These are phyloP conservation scores for Hydrochoerus hydrochaeris DNA, from an alignment of 2,113 vertebrate genomes.

Conservation along the genomic window DNA sequence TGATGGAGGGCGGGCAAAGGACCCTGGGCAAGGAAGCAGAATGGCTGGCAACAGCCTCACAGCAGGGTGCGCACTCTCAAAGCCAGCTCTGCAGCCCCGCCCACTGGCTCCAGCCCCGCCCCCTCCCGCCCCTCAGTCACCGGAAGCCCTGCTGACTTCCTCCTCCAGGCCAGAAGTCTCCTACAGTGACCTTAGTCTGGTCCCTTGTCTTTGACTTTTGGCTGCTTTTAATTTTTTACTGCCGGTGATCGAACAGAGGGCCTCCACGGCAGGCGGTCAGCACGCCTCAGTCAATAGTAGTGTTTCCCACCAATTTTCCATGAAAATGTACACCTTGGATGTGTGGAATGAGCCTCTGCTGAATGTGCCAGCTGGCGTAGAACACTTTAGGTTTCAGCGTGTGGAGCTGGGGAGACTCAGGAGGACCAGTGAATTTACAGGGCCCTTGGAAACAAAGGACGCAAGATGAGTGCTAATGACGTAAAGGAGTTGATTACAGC, in stretches of 20 bases:
- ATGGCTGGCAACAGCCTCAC: neutral
- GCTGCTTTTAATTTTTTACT: neutral
- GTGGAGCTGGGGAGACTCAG: neutral
- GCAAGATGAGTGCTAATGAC: neutral
- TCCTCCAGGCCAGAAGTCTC: neutral
- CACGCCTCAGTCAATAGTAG: no score
- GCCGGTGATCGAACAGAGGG: neutral
- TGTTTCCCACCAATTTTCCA: no score
- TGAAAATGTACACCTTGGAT: neutral
- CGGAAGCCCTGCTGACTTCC: neutral
- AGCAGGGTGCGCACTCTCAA: neutral
- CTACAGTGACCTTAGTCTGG: accelerated
- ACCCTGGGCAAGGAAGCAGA: neutral
- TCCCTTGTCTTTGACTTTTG: neutral
- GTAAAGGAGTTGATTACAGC: neutral
- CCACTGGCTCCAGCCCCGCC: neutral
- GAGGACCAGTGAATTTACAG: neutral
- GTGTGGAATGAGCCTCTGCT: no score
- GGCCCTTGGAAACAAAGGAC: neutral
- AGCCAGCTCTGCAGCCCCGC: neutral
- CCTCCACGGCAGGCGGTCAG: no score
- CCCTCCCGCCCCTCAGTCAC: neutral
- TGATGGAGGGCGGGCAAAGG: neutral
- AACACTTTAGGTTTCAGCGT: neutral
- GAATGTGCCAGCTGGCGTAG: neutral